phyloP scores from a whole-genome alignment of 1,140 invertebrate species.

The Idris sp. region DNA sequence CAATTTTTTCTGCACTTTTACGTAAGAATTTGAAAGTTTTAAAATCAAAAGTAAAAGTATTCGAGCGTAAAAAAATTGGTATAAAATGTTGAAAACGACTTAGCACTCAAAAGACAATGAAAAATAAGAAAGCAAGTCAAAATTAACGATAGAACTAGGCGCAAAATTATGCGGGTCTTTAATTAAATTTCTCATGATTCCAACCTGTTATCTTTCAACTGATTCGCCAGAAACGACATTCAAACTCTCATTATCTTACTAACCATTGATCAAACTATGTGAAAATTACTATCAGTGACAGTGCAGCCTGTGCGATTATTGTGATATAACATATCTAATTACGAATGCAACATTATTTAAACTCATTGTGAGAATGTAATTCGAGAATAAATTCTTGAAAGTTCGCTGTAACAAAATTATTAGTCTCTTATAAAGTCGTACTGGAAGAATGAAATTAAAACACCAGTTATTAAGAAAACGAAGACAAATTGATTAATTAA shows the following conservation, averaged over 20 bases:
- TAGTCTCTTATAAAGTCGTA: too few relatives aligned
- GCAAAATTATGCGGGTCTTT: slow-evolving; percentile 67
- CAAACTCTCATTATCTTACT: slow-evolving; percentile 66
- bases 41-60: too few relatives aligned
- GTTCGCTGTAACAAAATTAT: too few relatives aligned
- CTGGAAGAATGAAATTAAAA: too few relatives aligned
- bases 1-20: too few relatives aligned
- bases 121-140: slow-evolving; percentile 64
- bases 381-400: too few relatives aligned
- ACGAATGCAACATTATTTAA: slow-evolving; percentile 28
- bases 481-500: too few relatives aligned
- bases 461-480: too few relatives aligned
- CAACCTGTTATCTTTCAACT: slow-evolving; percentile 61
- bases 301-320: slow-evolving; percentile 6
- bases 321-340: slow-evolving; percentile 34
- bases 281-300: slow-evolving; percentile 61
- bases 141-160: slow-evolving; percentile 59
- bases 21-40: too few relatives aligned
- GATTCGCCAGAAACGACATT: slow-evolving; percentile 58
- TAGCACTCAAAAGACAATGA: slow-evolving; percentile 51
- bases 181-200: slow-evolving; percentile 70
- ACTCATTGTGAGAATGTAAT: too few relatives aligned
- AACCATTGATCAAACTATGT: slow-evolving; percentile 62
- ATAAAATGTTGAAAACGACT: too few relatives aligned
- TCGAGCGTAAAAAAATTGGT: too few relatives aligned